Evolutionary conservation across 2,797 vertebrate genomes (phyloP), one percentile per base, ranked within the genome.

Genomic region (Platyrinchus mystaceus): DNA sequence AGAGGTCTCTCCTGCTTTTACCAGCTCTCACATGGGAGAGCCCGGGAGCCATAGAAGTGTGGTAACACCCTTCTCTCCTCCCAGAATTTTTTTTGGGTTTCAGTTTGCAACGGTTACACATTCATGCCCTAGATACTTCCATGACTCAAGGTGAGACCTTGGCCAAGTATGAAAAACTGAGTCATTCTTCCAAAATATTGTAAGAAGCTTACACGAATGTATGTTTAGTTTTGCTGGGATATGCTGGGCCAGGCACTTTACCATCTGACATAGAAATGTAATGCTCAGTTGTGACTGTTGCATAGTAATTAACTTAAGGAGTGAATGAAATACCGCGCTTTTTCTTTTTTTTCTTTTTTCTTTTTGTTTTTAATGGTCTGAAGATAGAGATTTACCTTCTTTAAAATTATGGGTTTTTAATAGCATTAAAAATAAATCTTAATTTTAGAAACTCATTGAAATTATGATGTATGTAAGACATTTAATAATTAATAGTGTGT

Each of bases 21-120:
- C 12, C 12, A 24, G 27, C 9, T 70, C 27, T 67, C 23, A 14
- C 0, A 0, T 24, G 20, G 9, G 14, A 69, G 34, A 73, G 7
- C 14, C 32, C 17, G 4, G 16, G 12, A 86, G 16, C 5, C 20
- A 4, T 27, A 32, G 43, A 59, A 52, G 36, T 69, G 28, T 16
- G 10, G 13, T 60, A 62, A 46, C 46, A 71, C 3, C 1, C 4
- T 74, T 74, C 10, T 12, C 12, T 59, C 14, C 30, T 78, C 52
- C 4, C 8, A 43, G 39, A 50, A 4, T 15, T 49, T 50, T 85
- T 93, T 59, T 53, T 2, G 6, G 4, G 21, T 84, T 81, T 55
- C 32, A 41, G 16, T 64, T 82, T 76, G 12, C n/a, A 55, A 36
- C 6, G 34, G n/a, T 86, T 63, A 27, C 5, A 47, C 12, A 7